These are phyloP conservation scores for Cossypha caffra DNA, from an alignment of 2,797 vertebrate genomes.

Conservation along the genomic window DNA sequence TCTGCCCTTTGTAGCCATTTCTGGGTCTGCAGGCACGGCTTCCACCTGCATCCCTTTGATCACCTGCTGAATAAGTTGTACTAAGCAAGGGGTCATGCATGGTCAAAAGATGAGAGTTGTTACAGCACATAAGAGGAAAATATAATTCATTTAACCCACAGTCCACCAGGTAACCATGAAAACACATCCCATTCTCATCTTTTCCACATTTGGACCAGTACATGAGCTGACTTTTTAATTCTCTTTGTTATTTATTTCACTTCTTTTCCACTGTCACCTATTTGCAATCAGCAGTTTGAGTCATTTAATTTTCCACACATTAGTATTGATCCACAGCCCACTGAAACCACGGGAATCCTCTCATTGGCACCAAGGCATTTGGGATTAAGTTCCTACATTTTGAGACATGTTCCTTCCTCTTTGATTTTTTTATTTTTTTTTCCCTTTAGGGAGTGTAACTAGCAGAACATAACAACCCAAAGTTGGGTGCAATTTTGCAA, in stretches of 20 bases:
- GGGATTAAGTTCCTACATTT: not conserved
- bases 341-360: not conserved
- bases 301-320: not conserved
- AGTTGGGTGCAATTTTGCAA: slow-evolving; percentile 11
- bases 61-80: not conserved
- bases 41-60: not conserved
- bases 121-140: not conserved
- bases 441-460: not conserved
- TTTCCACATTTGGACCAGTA: not conserved
- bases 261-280: not conserved
- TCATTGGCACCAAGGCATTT: not conserved
- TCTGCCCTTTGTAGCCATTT: not conserved
- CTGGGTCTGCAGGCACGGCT: not conserved
- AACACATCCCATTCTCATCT: not conserved
- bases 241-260: not conserved
- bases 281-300: not conserved
- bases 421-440: not conserved
- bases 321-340: not conserved
- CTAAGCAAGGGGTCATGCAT: not conserved
- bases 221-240: not conserved
- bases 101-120: not conserved
- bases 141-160: not conserved
- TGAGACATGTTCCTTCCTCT: not conserved
- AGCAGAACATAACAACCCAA: not conserved
- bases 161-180: not conserved